Percentiles rank a stretch among this genome's conserved stretches.
These are phyloP conservation scores for Hecatera dysodea DNA, from an alignment of 2,888 invertebrate genomes.

Conservation along the genomic window DNA sequence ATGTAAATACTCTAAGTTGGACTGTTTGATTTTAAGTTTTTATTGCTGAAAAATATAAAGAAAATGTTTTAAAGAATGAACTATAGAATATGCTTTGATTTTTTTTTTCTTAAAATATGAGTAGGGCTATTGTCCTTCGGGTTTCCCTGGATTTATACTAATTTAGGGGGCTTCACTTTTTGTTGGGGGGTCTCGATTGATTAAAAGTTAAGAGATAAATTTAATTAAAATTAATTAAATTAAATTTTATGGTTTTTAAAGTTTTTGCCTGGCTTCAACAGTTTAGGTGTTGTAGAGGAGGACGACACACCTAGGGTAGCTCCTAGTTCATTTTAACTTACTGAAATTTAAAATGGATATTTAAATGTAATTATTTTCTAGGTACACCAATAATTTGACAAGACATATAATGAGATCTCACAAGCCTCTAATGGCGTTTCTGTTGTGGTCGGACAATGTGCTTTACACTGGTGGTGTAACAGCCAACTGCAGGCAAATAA, in stretches of 20 bases:
- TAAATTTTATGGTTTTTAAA: no score
- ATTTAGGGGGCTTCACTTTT: no score
- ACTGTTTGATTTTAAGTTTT: background rate
- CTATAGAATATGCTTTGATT: no score
- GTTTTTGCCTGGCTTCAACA: no score
- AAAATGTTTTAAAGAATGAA: background rate
- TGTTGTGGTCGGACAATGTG: slow-evolving; percentile 82
- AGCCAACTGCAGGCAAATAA: slow-evolving; percentile 79
- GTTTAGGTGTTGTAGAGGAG: no score
- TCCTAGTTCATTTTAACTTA: background rate
- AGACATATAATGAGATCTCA: slow-evolving; percentile 80
- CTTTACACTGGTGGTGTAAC: slow-evolving; percentile 81
- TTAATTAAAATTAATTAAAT: no score
- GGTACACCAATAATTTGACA: slow-evolving; percentile 78
- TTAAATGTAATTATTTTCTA: slow-evolving; percentile 65
- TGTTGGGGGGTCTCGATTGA: no score
- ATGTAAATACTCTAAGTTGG: background rate
- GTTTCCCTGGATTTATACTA: no score
- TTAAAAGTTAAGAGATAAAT: no score
- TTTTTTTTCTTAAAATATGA: no score
- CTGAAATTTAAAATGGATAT: background rate
- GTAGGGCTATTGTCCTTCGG: no score
- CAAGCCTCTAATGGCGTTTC: slow-evolving; percentile 81
- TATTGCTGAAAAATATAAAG: background rate
- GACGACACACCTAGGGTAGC: no score